Evolutionary conservation across 2,113 vertebrate species (phyloP), one percentile per base, ranked within the genome.

Genomic region (Siphamia tubifer): DNA sequence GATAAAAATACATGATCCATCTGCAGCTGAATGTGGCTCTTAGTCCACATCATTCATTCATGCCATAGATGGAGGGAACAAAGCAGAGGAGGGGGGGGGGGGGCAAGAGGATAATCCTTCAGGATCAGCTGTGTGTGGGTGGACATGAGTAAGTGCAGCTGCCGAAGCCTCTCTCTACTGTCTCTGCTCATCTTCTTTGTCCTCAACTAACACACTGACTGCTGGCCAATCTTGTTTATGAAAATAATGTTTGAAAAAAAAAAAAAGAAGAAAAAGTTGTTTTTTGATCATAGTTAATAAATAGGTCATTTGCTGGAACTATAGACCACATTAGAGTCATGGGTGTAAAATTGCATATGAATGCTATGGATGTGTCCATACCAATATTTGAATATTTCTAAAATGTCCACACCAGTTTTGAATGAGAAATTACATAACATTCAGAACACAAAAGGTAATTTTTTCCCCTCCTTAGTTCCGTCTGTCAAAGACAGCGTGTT

Each of bases 81-180:
- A 58, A 75, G 54, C 35, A 48, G 39, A 32, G 21, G 9, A 19
- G 42, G 45, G 31, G 9, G 21, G 42, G 45, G 31, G 51, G 9
- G 58, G 52, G 60, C 67, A 62, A 56, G 43, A 66, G 51, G 81
- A 65, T 86, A 78, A 89, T 89, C 89, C 85, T 84, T 88, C 72
- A 87, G 80, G 75, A 90, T 92, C 91, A 92, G 84, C 84, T 90
- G 84, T 88, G 87, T 85, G 89, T 90, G 83, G 90, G 89, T 68
- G 86, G 89, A 83, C 82, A 69, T 80, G 85, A 85, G 78, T 82
- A 86, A 88, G 65, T 82, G 79, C 79, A 85, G 83, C 88, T 78
- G 83, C 68, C 79, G 19, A 42, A 36, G 20, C 21, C 58, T 31
- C 42, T 55, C 45, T 51, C 51, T 55, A 45, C 44, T 57, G 15